phyloP scores from a whole-genome alignment of 1,140 invertebrate genomes.

The Drosophila setifemur region DNA sequence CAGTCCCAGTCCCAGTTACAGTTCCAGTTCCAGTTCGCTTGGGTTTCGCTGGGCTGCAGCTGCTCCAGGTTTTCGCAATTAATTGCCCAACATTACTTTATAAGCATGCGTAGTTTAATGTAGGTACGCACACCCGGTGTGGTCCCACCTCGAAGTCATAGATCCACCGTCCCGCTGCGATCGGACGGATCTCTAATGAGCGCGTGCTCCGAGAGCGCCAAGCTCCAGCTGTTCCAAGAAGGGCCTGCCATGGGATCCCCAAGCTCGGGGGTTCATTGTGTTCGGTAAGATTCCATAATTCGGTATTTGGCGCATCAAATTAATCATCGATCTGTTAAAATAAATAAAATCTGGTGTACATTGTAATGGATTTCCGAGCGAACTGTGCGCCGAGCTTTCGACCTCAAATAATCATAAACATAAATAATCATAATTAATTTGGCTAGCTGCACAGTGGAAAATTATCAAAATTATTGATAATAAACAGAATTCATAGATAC shows the following conservation, averaged over 20 bases:
- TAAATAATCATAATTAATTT: conserved; percentile 73
- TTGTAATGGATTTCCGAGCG: conserved; percentile 57
- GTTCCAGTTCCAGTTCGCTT: no score
- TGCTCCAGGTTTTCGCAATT: conserved; percentile 70
- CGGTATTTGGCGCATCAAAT: conserved; percentile 60
- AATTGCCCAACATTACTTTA: conserved; percentile 74
- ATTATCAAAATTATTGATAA: not conserved
- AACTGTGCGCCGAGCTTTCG: conserved; percentile 27
- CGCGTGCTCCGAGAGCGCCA: conserved; percentile 65
- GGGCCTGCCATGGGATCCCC: conserved; percentile 61
- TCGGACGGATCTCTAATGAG: conserved; percentile 59
- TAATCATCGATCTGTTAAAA: conserved; percentile 75
- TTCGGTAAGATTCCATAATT: conserved; percentile 37
- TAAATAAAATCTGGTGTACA: conserved; percentile 75
- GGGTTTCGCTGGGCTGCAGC: conserved; percentile 49
- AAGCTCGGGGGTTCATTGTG: not conserved
- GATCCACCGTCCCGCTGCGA: conserved; percentile 24
- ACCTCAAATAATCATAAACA: conserved; percentile 24
- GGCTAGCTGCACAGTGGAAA: conserved; percentile 41
- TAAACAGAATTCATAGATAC: no score
- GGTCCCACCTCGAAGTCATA: conserved; percentile 31
- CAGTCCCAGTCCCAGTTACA: no score
- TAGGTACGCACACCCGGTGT: conserved; percentile 52
- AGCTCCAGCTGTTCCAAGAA: conserved; percentile 72
- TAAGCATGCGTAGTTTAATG: conserved; percentile 72